Base-by-base conservation (phyloP, 2,113 vertebrate genomes). In the Copsychus sechellarum region DNA sequence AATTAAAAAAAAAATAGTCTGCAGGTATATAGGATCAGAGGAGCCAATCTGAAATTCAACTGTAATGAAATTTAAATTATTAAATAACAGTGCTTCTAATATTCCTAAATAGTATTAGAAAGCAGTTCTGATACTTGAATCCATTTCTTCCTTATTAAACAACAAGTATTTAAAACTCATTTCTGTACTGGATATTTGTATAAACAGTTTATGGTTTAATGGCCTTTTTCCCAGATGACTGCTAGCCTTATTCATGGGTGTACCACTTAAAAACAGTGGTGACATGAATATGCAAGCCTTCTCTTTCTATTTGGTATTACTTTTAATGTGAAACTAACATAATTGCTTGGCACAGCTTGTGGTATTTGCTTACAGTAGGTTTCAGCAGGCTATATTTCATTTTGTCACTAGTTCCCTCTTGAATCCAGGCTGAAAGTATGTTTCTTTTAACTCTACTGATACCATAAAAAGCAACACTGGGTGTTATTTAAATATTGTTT, bases 361-460 rank as follows among this genome's bases (percentile, higher is more conserved):
- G 92, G 94, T 71, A 97, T 97, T 96, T 97, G 96, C 90, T 96
- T 92, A 94, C 67, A 96, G 85, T 81, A 93, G 60, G 64, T 93
- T 97, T 96, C 88, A 95, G 71, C 88, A 90, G 61, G 64, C 62
- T 94, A 8, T 97, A 83, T 90, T 86, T 97, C 95, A 96, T 90
- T 88, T 70, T 97, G 93, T 96, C 92, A 91, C 90, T 95, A 90
- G 67, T 56, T 71, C 67, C 71, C 81, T 81, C 62, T 65, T 24
- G 58, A 86, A 62, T 47, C 43, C 38, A 20, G 9, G 54, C 85
- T 83, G 54, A 18, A 88, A 86, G 47, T 15, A 73, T 54, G 26
- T 47, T 93, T 86, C 74, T 88, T 90, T 96, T 97, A 96, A 96
- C 96, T 80, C 90, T 73, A 54, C 11, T 48, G 51, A 73, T 74